Evolutionary conservation across 2,888 invertebrate genomes (phyloP).

Genomic region (Falcaria lacertinaria): DNA sequence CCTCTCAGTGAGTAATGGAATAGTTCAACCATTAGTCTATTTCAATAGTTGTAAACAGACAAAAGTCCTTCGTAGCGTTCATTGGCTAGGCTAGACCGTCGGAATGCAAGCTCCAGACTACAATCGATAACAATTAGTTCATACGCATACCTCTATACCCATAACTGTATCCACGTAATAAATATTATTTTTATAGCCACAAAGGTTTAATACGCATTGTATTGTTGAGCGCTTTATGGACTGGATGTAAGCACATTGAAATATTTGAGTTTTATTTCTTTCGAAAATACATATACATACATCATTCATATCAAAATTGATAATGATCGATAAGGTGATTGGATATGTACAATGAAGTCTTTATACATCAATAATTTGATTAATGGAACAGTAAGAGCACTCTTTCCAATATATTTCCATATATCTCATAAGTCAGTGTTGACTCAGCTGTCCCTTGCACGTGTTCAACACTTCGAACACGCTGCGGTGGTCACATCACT

Average conservation of each 20-base stretch:
- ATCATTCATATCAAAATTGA: too few species aligned
- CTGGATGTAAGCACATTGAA: too few species aligned
- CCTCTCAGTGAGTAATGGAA: not conserved
- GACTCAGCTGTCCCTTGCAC: slow-evolving; percentile 40
- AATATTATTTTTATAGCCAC: too few species aligned
- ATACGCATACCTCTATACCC: slow-evolving; percentile 11
- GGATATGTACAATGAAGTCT: slow-evolving; percentile 8
- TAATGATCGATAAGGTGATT: too few species aligned
- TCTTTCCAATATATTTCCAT: slow-evolving; percentile 13
- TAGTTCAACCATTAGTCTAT: not conserved
- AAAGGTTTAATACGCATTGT: too few species aligned
- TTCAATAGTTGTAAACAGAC: slow-evolving; percentile 2
- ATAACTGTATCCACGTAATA: slow-evolving; percentile 7
- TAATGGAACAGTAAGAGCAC: not conserved
- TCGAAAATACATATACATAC: too few species aligned
- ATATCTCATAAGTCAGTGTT: slow-evolving; percentile 19
- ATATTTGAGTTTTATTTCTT: too few species aligned
- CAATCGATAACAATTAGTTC: slow-evolving; percentile 23
- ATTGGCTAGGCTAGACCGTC: slow-evolving; percentile 12
- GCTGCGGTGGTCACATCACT: slow-evolving; percentile 20
- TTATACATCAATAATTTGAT: slow-evolving; percentile 5
- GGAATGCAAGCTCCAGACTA: slow-evolving; percentile 16
- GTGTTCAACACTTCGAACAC: slow-evolving; percentile 38
- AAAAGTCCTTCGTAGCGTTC: slow-evolving; percentile 12
- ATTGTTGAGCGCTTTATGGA: too few species aligned